Percentiles rank a stretch among this genome's conserved stretches.
Evolutionary conservation across 2,113 vertebrate species (phyloP).

Genomic region (Sapajus apella): DNA sequence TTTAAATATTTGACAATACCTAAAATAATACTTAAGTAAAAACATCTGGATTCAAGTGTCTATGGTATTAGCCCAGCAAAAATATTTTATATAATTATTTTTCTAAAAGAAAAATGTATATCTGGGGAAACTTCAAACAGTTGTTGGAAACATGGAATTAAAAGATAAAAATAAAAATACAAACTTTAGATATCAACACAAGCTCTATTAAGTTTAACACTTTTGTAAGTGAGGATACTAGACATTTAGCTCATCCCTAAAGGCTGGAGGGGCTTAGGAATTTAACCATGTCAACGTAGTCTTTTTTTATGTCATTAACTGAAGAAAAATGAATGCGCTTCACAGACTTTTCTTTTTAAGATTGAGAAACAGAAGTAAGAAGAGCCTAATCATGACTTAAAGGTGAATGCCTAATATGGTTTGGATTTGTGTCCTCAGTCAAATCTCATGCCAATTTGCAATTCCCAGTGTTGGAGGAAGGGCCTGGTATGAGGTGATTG

Average conservation of each 20-base stretch:
- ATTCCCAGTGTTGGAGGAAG: too few relatives aligned
- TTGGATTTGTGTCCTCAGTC: too few relatives aligned
- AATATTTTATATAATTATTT: slow-evolving; percentile 2
- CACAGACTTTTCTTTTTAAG: neutral
- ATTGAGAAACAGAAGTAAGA: neutral
- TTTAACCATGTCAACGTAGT: neutral
- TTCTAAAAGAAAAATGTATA: neutral
- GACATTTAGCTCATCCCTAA: neutral
- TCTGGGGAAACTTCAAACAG: neutral
- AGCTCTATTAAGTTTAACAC: neutral
- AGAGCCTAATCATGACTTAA: neutral
- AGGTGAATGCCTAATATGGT: too few relatives aligned
- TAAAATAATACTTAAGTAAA: slow-evolving; percentile 27
- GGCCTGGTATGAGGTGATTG: too few relatives aligned
- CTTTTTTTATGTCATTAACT: neutral
- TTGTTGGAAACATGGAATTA: neutral
- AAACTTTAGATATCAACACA: neutral
- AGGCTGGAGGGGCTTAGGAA: neutral
- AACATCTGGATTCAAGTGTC: neutral
- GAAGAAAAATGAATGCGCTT: neutral
- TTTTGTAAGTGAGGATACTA: neutral
- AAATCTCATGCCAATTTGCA: too few relatives aligned
- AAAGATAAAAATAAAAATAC: neutral
- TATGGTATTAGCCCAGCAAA: neutral
- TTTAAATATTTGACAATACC: neutral